Base-by-base conservation (phyloP, 2,797 vertebrate species). In the Sebastes wilsoni region DNA sequence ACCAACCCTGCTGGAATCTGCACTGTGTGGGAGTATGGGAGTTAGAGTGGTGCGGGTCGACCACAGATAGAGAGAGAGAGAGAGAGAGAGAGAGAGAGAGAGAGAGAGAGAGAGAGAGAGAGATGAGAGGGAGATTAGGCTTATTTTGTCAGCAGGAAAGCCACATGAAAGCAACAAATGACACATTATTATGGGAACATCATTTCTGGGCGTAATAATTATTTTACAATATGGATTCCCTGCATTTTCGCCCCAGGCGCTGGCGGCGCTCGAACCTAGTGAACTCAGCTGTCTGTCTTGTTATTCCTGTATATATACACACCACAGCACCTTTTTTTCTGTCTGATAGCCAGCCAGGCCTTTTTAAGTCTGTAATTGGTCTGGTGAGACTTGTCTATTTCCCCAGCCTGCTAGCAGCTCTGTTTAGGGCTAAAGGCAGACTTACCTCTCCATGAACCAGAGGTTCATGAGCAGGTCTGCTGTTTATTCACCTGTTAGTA, bases 91-190 rank as follows among this genome's bases (percentile, higher is more conserved):
- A 82, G 75, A 77, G 93, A 90, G 87, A 88, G 91, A 86, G 92
- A 90, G 85, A 83, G 75, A 82, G 56, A 65, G 64, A 54, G 58
- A n/a, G 75, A 38, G 65, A 82, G 58, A 18, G 75, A 38, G 65
- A 82, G 81, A 88, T 87, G 88, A 93, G 89, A 88, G 82, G 82
- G 90, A 94, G 93, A 96, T 93, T 90, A 95, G 92, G 81, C 86
- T 95, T 92, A 94, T 94, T 94, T 82, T 94, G 89, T 96, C 95
- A 95, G 93, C 78, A 87, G 92, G 90, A 85, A 87, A 81, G 93
- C 94, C 95, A 95, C 95, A 96, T 94, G 88, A 96, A 97, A 96
- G 95, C 84, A 88, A 85, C 72, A 88, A 96, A 93, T 85, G 75
- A 88, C 89, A 94, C 87, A 92, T 96, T 95, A 95, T 96, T 94